Evolutionary conservation across 2,888 invertebrate species (phyloP), one percentile per base, ranked within the genome.

Genomic region (Buathra laborator): DNA sequence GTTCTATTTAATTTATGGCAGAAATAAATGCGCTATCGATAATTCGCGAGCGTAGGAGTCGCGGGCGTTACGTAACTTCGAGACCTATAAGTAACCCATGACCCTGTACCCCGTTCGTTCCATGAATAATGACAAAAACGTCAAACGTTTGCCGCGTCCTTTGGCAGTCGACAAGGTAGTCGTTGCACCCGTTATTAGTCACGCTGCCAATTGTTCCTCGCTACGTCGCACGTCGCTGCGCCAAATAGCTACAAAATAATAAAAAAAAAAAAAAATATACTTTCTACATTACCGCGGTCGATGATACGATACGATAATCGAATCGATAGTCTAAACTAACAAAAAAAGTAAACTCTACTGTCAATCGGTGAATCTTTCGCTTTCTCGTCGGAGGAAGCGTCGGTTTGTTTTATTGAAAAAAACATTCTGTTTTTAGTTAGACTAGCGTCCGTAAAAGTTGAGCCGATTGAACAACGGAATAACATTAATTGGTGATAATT

Each of bases 1-100:
- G 32, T 6, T 14, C 32, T 32, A 32, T 62, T 62, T 32, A 32
- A 46, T 68, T 24, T 9, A 6, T 14, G 7, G n/a, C 48, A 32
- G 14, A 56, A 32, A 76, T 51, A 37, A 53, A 19, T 66, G 32
- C 7, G 2, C 48, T 62, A 6, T 37, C 62, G 12, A 70, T 62
- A 12, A 44, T 4, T 66, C 44, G 46, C 56, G 46, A 29, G 19
- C 5, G 37, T 2, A 53, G 5, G 51, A 76, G 66, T 51, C 66
- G 24, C 46, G 24, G 37, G 12, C 62, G 59, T 84, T 79, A 74
- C 76, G 84, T 59, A 86, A 82, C 51, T 29, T 46, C 46, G 51
- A 64, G 74, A 67, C 48, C 72, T 79, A 86, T 79, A 85, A 83
- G 68, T 79, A 83, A 85, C 83, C 74, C 79, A 71, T 83, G 86